Evolutionary conservation across 2,113 vertebrate genomes (phyloP), one percentile per base, ranked within the genome.

Genomic region (Danio rerio): DNA sequence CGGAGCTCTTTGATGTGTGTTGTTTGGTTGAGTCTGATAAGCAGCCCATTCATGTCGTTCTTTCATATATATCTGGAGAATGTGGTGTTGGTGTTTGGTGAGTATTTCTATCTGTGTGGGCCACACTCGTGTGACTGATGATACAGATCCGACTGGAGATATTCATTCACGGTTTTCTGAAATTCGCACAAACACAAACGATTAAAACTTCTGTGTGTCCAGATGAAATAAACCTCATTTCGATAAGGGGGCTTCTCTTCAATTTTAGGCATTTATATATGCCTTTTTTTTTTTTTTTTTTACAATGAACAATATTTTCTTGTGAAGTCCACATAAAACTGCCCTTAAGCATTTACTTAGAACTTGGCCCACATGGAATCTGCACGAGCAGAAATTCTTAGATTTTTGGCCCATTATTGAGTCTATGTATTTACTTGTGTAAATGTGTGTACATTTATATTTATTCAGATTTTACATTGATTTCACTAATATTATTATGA

Each of bases 101-200:
- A 31, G 74, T 50, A 31, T 77, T 77, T 77, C 74, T 63, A 40
- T 77, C 75, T 77, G 75, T 77, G 75, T 77, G 75, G 75, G 75
- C 75, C 45, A 2, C 58, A 62, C 73, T 43, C 6, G 16, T 43
- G 31, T 7, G 5, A 11, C 49, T 52, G 49, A 53, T 31, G 70
- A 73, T 55, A 76, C 56, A 76, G 58, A 77, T 77, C 75, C 47
- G 11, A 59, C 43, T 61, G 56, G 13, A 76, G 56, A 61, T 47
- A 21, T 7, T 10, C 1, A 13, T 61, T 63, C 13, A 63, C 8
- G n/a, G 43, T 77, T 56, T 50, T 63, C 20, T 77, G 18, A 50
- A 9, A 50, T 63, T 63, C 49, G 45, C 2, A 77, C 43, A 50
- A 63, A 77, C 55, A 77, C 3, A 15, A 62, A 9, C 74, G 6